Base-by-base conservation (phyloP, 2,797 vertebrate species). In the Chloroceryle amazona region DNA sequence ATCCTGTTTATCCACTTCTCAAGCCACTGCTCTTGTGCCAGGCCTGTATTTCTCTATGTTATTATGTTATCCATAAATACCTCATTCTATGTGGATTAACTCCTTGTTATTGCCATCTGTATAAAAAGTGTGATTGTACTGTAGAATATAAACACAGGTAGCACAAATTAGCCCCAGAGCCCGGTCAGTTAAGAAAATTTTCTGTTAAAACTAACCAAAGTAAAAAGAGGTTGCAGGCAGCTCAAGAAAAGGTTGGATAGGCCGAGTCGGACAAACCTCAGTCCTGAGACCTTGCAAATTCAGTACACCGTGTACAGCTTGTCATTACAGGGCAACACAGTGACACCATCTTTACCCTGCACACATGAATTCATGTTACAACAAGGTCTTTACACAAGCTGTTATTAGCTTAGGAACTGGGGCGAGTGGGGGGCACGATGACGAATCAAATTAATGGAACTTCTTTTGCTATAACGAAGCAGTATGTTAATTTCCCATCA, bases 361-460 rank as follows among this genome's bases (percentile, higher is more conserved):
- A 39, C 10, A 5, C 52, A 17, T 2, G 9, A 87, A 37, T 72
- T 85, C 3, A 7, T 46, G 21, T 72, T 75, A 28, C 41, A 71
- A 49, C 4, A 14, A 60, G 11, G 42, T n/a, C 61, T 86, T 92
- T 83, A 41, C 14, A 51, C 10, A 76, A n/a, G n/a, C 22, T 54
- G 22, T 46, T 82, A 82, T 35, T 92, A 39, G 33, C 29, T 80
- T 23, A 46, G 49, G 72, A 72, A 46, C 26, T 4, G 5, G 11
- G 0, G 19, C 11, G 8, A 11, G 15, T 39, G 16, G 29, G 16
- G 14, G 41, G 5, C 4, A 16, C 42, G 46, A 60, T 28, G 42
- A 29, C 23, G 57, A 70, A 95, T 85, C 29, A 93, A 89, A 90
- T 65, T 63, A 88, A 57, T 52, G 79, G 62, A 66, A 41, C 15